A percentile compares a stretch with the other conserved stretches of the same genome.
These are phyloP conservation scores for Cylloceria caligata DNA, from an alignment of 2,888 invertebrate genomes.

Conservation along the genomic window DNA sequence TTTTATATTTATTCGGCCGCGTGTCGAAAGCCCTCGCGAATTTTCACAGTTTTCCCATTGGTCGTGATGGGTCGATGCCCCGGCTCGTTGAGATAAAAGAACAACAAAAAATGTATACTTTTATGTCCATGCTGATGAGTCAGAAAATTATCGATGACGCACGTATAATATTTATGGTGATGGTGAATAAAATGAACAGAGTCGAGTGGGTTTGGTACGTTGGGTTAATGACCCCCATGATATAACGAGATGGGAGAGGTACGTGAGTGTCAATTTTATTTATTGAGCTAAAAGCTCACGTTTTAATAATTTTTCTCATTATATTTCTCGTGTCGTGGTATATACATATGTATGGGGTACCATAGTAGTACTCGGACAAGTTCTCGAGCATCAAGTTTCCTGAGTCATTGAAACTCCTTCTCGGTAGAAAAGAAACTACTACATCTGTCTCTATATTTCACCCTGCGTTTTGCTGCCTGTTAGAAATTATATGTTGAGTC, in stretches of 20 bases:
- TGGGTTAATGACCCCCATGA: too few relatives aligned
- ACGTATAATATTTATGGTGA: slow-evolving; percentile 1
- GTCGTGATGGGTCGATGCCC: slow-evolving; percentile 15
- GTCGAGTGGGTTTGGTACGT: too few relatives aligned
- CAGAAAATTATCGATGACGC: slow-evolving; percentile 34
- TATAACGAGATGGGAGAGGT: too few relatives aligned
- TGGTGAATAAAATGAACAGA: slow-evolving; percentile 5
- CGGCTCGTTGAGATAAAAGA: not conserved
- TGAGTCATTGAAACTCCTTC: slow-evolving; percentile 15
- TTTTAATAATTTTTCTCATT: slow-evolving; percentile 32
- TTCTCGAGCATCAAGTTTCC: slow-evolving; percentile 42
- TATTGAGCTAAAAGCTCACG: slow-evolving; percentile 23
- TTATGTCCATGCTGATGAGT: slow-evolving; percentile 22
- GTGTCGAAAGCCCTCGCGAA: slow-evolving; percentile 7
- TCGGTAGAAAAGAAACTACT: slow-evolving; percentile 16
- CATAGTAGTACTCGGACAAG: slow-evolving; percentile 10
- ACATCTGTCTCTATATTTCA: slow-evolving; percentile 23
- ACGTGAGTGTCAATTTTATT: too few relatives aligned
- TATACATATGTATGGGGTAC: not conserved
- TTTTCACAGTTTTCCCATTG: slow-evolving; percentile 35
- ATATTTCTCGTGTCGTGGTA: not conserved
- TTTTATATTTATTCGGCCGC: slow-evolving; percentile 52
- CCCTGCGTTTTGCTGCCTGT: slow-evolving; percentile 9
- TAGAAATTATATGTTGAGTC: slow-evolving; percentile 44
- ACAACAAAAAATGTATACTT: not conserved